These are phyloP conservation scores for Polypedilum pembai DNA, from an alignment of 1,140 invertebrate species.

Conservation along the genomic window DNA sequence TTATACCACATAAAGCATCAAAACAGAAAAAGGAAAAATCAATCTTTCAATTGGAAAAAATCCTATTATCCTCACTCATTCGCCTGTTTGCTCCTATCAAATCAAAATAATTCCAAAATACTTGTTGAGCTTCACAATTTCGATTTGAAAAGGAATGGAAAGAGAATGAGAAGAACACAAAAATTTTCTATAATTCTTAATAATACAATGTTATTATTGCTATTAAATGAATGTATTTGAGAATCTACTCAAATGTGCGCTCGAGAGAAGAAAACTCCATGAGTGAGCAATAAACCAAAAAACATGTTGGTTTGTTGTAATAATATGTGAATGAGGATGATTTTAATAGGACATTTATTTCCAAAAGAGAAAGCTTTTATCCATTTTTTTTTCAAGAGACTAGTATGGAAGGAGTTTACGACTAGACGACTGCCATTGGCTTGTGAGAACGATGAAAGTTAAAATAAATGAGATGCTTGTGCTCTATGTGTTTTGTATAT, in stretches of 20 bases:
- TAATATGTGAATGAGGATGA: background rate
- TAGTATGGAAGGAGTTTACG: background rate
- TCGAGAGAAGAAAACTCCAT: background rate
- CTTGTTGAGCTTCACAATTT: too few species aligned
- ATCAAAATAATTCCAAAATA: too few species aligned
- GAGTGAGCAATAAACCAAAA: background rate
- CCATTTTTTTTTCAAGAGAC: background rate
- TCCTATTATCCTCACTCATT: too few species aligned
- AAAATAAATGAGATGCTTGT: slow-evolving; percentile 12
- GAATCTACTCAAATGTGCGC: background rate
- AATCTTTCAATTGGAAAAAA: too few species aligned
- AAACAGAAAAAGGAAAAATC: too few species aligned
- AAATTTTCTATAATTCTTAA: background rate
- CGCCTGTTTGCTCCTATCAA: too few species aligned
- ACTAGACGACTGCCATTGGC: background rate
- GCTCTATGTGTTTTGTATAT: background rate
- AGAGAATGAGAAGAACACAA: background rate
- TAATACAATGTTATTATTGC: background rate
- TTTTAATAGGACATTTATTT: slow-evolving; percentile 25
- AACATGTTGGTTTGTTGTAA: background rate
- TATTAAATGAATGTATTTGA: background rate
- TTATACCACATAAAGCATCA: too few species aligned
- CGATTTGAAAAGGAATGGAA: too few species aligned
- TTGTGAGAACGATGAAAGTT: background rate
- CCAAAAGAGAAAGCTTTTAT: background rate